Conservation (phyloP, 2,888 invertebrate species). For the Rotaria sp. region DNA sequence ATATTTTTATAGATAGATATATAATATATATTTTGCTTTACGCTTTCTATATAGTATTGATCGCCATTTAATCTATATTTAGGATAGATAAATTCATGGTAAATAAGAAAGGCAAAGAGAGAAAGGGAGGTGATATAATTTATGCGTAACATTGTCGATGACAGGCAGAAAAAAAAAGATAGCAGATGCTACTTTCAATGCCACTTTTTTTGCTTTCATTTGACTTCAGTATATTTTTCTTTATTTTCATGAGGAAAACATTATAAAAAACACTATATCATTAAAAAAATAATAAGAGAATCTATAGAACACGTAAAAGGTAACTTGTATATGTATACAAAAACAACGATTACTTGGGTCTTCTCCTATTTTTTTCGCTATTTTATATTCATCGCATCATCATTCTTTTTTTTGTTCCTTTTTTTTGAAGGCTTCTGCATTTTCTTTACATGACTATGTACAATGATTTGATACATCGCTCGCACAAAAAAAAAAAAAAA, state of each 20-base stretch:
- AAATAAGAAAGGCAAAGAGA: neutral
- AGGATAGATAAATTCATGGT: neutral
- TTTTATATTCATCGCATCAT: neutral
- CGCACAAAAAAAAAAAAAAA: neutral
- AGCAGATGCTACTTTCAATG: neutral
- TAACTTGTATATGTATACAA: neutral
- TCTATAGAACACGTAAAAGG: neutral
- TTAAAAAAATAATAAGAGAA: neutral
- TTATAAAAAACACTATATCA: neutral
- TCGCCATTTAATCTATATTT: neutral
- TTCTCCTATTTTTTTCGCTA: neutral
- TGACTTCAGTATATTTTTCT: neutral
- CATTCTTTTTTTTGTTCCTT: neutral
- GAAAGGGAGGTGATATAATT: neutral
- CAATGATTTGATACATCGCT: neutral
- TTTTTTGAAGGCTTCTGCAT: neutral
- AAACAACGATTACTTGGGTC: neutral
- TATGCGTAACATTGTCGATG: slow-evolving; percentile 8
- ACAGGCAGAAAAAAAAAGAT: neutral
- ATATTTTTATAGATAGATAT: neutral
- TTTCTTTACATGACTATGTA: neutral
- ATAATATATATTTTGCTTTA: neutral
- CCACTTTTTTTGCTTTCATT: neutral
- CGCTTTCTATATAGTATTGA: neutral
- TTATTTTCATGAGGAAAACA: neutral